A percentile compares a stretch with the other conserved stretches of the same genome.
Evolutionary conservation across 2,888 invertebrate genomes (phyloP).

Genomic region (Erebia epiphron): DNA sequence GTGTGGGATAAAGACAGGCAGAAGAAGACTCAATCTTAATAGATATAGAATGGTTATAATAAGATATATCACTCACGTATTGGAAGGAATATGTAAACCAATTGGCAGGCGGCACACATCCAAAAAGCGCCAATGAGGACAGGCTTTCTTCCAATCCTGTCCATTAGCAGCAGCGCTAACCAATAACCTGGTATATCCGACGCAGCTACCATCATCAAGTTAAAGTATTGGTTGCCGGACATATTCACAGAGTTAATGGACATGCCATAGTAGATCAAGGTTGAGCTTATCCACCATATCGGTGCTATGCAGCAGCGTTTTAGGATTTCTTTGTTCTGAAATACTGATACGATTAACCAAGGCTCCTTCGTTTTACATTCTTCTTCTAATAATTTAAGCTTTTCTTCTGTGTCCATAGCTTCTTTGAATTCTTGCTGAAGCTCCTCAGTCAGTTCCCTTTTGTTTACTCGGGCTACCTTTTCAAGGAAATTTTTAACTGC

Average conservation of each 20-base stretch:
- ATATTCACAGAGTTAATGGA: conserved; percentile 87
- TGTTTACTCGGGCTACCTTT: conserved; percentile 84
- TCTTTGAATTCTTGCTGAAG: conserved; percentile 52
- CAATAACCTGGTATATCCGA: conserved; percentile 86
- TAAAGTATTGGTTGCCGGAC: conserved; percentile 86
- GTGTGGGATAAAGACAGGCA: too few relatives aligned
- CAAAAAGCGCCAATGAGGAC: conserved; percentile 45
- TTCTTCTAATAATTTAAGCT: not conserved
- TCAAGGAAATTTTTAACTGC: conserved; percentile 85
- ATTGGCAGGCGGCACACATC: conserved; percentile 41
- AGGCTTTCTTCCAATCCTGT: conserved; percentile 64
- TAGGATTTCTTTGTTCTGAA: conserved; percentile 66
- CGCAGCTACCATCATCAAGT: conserved; percentile 82
- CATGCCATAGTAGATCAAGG: conserved; percentile 88
- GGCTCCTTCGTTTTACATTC: conserved; percentile 49
- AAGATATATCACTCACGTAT: conserved; percentile 47
- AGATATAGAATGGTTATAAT: too few relatives aligned
- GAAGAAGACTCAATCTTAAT: too few relatives aligned
- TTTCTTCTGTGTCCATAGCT: conserved; percentile 25
- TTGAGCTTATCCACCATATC: conserved; percentile 87
- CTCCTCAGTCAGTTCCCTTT: conserved; percentile 58
- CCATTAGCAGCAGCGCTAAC: conserved; percentile 82
- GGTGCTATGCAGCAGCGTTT: conserved; percentile 71
- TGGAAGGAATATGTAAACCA: conserved; percentile 41
- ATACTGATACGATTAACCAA: conserved; percentile 58